phyloP scores from a whole-genome alignment of 2,797 vertebrate genomes.

The Pristis pectinata region DNA sequence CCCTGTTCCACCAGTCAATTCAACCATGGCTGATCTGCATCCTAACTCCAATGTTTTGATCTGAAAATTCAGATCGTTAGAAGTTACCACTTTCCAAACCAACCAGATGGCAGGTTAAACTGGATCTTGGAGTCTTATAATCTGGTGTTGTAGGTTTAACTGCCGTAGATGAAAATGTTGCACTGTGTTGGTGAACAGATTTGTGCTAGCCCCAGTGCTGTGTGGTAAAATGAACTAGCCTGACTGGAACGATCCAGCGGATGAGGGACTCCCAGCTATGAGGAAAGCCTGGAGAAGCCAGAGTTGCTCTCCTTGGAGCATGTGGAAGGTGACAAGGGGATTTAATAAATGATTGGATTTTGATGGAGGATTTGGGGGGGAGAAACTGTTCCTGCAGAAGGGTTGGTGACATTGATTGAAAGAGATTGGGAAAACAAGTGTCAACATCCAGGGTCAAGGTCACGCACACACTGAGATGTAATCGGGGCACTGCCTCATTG shows the following conservation, averaged over 20 bases:
- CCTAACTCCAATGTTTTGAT: too few species aligned
- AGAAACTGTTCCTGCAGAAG: too few species aligned
- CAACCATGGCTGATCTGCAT: background rate
- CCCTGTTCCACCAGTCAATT: background rate
- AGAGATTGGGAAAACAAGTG: background rate
- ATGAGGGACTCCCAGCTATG: background rate
- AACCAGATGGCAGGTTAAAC: background rate
- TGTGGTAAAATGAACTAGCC: background rate
- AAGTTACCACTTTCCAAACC: background rate
- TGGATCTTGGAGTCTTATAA: background rate
- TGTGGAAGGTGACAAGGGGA: background rate
- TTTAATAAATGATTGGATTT: background rate
- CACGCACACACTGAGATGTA: background rate
- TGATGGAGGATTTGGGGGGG: too few species aligned
- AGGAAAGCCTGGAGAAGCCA: too few species aligned
- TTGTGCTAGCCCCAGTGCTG: background rate
- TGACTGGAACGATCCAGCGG: background rate
- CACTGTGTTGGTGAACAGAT: background rate
- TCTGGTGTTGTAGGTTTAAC: background rate
- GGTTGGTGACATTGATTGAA: background rate
- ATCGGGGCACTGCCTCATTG: background rate
- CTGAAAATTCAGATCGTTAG: background rate
- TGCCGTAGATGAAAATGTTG: background rate
- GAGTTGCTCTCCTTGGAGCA: background rate
- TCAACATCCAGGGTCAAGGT: too few species aligned